Evolutionary conservation across 2,797 vertebrate genomes (phyloP).

Genomic region (Stomatorhinus walkeri): DNA sequence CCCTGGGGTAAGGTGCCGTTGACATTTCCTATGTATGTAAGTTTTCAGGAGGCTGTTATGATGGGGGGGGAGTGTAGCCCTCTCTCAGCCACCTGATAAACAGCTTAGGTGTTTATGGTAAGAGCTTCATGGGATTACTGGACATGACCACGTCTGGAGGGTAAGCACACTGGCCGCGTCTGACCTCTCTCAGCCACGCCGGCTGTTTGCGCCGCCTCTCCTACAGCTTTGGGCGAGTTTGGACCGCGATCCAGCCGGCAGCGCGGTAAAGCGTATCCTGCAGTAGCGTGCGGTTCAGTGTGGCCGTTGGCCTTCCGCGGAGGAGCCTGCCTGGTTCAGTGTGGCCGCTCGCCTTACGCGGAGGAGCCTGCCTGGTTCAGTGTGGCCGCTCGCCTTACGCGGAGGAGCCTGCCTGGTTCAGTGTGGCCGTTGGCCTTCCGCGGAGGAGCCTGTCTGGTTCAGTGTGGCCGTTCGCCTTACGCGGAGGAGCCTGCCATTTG

Average conservation of each 20-base stretch:
- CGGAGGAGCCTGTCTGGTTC: too few species aligned
- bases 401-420: too few species aligned
- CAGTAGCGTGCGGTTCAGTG: neutral
- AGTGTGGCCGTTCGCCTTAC: neutral
- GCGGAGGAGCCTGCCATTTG: neutral
- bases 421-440: too few species aligned
- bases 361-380: too few species aligned
- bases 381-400: too few species aligned
- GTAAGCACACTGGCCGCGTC: constrained; percentile 24
- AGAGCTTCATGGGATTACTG: constrained; percentile 49
- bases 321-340: too few species aligned
- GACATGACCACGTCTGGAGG: constrained; percentile 50
- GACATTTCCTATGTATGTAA: neutral
- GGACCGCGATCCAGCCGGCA: neutral
- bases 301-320: too few species aligned
- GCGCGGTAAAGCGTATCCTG: neutral
- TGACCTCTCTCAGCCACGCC: neutral
- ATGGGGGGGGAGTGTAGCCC: neutral
- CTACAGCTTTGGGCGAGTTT: neutral
- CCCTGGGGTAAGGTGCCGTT: neutral
- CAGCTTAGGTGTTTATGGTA: constrained; percentile 40
- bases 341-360: too few species aligned
- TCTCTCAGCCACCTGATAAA: constrained; percentile 17
- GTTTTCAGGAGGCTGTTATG: neutral
- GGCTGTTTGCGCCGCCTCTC: neutral